phyloP scores from a whole-genome alignment of 1,140 invertebrate genomes.

The Bacillus rossius region DNA sequence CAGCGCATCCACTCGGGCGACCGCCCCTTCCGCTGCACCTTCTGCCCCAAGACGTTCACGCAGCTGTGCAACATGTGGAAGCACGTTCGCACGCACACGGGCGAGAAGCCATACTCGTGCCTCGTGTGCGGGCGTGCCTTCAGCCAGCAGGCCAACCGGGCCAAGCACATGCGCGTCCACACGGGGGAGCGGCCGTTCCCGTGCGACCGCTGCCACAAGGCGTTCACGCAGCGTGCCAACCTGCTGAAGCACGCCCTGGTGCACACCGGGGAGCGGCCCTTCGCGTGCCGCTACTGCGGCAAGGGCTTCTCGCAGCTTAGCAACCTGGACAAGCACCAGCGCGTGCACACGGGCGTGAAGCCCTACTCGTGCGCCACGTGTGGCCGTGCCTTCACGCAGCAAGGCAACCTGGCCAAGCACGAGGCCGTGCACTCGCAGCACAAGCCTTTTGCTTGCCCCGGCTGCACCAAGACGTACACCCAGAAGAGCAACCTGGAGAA shows the following conservation, averaged over 20 bases:
- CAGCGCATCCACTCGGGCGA: constrained; percentile 43
- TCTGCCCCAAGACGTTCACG: constrained; percentile 38
- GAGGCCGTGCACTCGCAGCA: constrained; percentile 9
- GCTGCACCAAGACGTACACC: constrained; percentile 12
- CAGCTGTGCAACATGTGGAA: constrained; percentile 18
- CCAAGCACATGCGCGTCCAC: constrained; percentile 17
- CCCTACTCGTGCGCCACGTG: constrained; percentile 34
- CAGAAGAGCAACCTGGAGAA: constrained; percentile 14
- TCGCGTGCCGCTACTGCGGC: constrained; percentile 36
- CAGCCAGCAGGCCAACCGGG: constrained; percentile 16
- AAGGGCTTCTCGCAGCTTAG: constrained; percentile 40
- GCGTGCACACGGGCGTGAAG: constrained; percentile 36
- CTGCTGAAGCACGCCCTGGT: constrained; percentile 26
- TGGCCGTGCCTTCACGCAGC: constrained; percentile 16
- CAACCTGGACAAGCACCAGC: constrained; percentile 39
- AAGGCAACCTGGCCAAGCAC: constrained; percentile 18
- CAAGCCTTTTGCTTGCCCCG: constrained; percentile 14
- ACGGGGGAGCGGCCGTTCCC: constrained; percentile 41
- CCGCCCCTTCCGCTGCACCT: constrained; percentile 41
- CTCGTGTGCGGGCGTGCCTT: constrained; percentile 15
- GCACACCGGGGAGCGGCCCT: constrained; percentile 35
- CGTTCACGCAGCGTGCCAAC: constrained; percentile 30
- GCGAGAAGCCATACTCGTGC: constrained; percentile 13
- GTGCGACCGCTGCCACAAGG: constrained; percentile 36
- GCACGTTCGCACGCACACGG: constrained; percentile 19